phyloP scores from a whole-genome alignment of 2,113 vertebrate species.

The Tragulus kanchil region DNA sequence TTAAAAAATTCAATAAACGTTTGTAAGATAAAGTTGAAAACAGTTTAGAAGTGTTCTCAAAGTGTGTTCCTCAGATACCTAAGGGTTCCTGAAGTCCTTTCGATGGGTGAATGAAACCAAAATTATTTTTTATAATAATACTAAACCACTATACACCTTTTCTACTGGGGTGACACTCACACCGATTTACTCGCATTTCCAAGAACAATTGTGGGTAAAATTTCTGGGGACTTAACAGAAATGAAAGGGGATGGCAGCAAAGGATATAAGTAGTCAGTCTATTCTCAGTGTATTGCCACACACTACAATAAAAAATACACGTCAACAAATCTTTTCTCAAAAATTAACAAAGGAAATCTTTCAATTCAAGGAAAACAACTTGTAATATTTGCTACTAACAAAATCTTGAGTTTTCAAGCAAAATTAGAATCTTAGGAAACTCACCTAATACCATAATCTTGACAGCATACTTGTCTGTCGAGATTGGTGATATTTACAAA shows the following conservation, averaged over 20 bases:
- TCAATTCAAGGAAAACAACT: neutral
- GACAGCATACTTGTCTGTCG: neutral
- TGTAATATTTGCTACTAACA: neutral
- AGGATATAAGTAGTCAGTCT: rapidly evolving
- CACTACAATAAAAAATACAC: neutral
- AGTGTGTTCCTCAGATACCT: neutral
- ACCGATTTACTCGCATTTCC: no score
- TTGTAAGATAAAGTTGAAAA: neutral
- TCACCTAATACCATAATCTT: neutral
- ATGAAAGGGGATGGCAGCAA: neutral
- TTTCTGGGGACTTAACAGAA: neutral
- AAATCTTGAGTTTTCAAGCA: conserved; percentile 2
- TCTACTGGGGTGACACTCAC: neutral
- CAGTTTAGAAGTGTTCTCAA: neutral
- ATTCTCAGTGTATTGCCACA: neutral
- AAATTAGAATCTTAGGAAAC: conserved; percentile 12
- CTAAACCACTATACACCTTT: neutral
- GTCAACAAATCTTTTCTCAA: neutral
- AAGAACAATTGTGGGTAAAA: neutral
- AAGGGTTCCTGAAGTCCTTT: neutral
- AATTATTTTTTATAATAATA: neutral
- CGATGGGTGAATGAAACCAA: neutral
- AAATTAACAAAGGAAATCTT: neutral
- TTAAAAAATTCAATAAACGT: neutral
- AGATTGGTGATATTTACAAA: conserved; percentile 38